Base-by-base conservation (phyloP, 2,113 vertebrate species). In the Neodontobutis hainanensis region DNA sequence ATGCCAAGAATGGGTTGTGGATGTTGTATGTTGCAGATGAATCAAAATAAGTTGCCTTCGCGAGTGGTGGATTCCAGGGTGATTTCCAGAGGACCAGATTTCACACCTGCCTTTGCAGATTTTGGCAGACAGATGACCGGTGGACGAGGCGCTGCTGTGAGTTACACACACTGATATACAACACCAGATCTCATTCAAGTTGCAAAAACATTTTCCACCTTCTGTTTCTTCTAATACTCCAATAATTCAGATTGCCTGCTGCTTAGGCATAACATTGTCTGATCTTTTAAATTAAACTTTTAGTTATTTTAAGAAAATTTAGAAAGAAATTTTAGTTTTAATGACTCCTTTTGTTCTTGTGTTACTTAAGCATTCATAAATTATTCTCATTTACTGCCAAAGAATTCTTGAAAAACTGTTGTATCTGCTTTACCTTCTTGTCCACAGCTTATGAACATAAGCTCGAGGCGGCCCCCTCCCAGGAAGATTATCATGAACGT, bases 101-200 rank as follows among this genome's bases (percentile, higher is more conserved):
- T 99, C 92, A 99, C 97, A 0, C 97, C 97, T 5, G 96, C 97
- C 52, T 99, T 97, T 16, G 97, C 97, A 42, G 97, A 99, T 81
- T 99, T 99, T 83, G 95, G 96, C 83, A 93, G 97, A 73, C 95
- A 94, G 65, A 86, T 93, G 68, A 80, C 93, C 0, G 94, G 95
- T 65, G 95, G 94, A 78, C 93, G 95, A 84, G 95, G 94, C 35
- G 73, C 94, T n/a, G 70, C 94, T 63, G 96, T 96, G 90, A 96
- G 97, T 96, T 74, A 38, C 47, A 14, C 10, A 5, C 52, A 42
- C 55, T 40, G 15, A 40, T 40, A 42, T 42, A 47, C 44, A n/a
- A 45, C 42, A 16, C 10, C 57, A 49, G 53, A 46, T 32, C 32
- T 40, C 40, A 64, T 73, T 70, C 60, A 49, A 59, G 62, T 16